Conservation (phyloP, 2,797 vertebrate species). For the Scolopax bukidnonensis region DNA sequence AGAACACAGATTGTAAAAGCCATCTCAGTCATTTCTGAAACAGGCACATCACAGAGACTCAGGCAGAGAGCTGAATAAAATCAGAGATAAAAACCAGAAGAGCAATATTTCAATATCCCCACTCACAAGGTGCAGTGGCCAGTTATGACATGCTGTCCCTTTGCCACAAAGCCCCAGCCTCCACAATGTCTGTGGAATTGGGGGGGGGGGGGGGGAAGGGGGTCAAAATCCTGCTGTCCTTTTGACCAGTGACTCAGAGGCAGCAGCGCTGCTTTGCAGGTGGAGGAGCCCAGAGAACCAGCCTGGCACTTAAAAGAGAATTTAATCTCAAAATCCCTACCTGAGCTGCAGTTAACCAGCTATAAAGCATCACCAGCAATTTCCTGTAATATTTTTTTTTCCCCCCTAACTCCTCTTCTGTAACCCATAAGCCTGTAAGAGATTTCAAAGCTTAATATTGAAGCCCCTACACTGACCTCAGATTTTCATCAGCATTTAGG, state of each 20-base stretch:
- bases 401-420: neutral
- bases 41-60: neutral
- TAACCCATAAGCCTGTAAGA: neutral
- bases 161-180: neutral
- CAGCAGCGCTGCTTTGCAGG: neutral
- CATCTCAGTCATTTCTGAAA: neutral
- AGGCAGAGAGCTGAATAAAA: neutral
- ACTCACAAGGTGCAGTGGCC: rapidly evolving
- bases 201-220: rapidly evolving
- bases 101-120: neutral
- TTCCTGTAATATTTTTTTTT: neutral
- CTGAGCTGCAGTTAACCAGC: neutral
- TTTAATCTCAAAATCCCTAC: neutral
- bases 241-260: neutral
- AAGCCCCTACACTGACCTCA: neutral
- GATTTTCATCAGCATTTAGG: neutral
- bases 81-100: neutral
- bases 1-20: neutral
- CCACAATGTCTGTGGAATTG: neutral
- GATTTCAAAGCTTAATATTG: neutral
- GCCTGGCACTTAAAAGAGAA: neutral
- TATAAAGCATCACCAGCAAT: neutral
- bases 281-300: neutral
- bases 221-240: neutral
- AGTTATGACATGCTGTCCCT: neutral